Percentiles rank a stretch among this genome's conserved stretches.
phyloP scores from a whole-genome alignment of 2,797 vertebrate genomes.

The Cichlasoma orientale region DNA sequence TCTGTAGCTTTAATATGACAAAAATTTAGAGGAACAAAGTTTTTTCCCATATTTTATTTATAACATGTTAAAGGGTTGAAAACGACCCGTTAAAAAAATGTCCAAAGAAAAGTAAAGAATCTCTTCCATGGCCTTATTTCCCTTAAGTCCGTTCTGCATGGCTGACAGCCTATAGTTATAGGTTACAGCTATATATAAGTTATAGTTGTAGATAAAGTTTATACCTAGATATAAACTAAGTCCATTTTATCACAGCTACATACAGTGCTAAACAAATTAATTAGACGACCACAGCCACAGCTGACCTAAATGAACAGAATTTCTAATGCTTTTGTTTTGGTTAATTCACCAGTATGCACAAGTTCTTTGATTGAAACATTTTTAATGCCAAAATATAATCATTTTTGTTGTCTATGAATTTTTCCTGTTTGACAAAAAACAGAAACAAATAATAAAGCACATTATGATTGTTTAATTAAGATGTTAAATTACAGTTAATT shows the following conservation, averaged over 20 bases:
- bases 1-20: background rate
- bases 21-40: background rate
- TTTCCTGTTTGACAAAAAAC: background rate
- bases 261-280: background rate
- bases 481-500: background rate
- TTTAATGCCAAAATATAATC: background rate
- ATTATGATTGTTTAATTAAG: background rate
- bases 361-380: background rate
- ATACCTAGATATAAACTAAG: background rate
- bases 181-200: too few relatives aligned
- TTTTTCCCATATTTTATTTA: background rate
- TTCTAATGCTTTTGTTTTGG: background rate
- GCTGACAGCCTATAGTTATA: background rate
- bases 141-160: background rate
- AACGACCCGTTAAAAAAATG: too few relatives aligned
- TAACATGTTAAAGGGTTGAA: background rate
- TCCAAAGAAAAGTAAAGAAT: too few relatives aligned
- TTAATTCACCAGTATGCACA: background rate
- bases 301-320: background rate
- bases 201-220: too few relatives aligned
- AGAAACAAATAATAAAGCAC: background rate
- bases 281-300: background rate
- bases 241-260: background rate
- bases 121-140: too few relatives aligned
- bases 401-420: background rate